Base-by-base conservation (phyloP, 35 echinoderm and acorn worm species). In the Ophioderma brevispina region DNA sequence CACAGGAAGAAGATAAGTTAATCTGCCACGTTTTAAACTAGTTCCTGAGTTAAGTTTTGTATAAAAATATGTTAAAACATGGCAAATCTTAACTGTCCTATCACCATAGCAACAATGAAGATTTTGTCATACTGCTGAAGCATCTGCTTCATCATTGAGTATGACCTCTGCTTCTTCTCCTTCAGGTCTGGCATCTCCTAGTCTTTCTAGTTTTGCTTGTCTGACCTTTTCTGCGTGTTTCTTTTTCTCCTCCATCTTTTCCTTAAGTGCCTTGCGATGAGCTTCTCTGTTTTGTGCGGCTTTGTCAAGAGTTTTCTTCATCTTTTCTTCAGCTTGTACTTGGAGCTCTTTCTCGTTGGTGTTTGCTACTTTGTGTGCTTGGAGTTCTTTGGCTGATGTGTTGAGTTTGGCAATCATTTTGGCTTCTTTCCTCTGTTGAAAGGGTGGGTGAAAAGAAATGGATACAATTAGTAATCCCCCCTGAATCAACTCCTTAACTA, bases 161-260 rank as follows among this genome's bases (percentile, higher is more conserved):
- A 38, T 0, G 82, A 35, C n/a, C n/a, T n/a, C 39, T 82, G 39
- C 63, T 78, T 40, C 43, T 81, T 50, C 23, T 80, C 64, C 6
- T 36, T 81, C 86, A 8, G 86, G 55, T 49, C 76, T 79, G 31
- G 37, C 64, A 33, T 87, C 93, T 37, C 91, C 88, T 76, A 90
- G 82, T 87, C 97, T 87, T 42, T 92, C 93, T 19, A 95, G 50
- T 78, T 95, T 95, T 13, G 91, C 87, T 28, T 52, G 97, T 82
- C 97, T 38, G 0, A 99, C 97, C 76, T 84, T 95, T 37, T 92
- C 97, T 18, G 97, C 97, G 55, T 99, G 97, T 64, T 49, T 39
- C 80, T 99, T 95, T 80, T 92, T 99, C 37, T 99, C 42, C 56
- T 99, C 87, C 34, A 92, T 31, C 84, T 91, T 95, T 78, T 93